Percentiles rank a stretch among this genome's conserved stretches.
These are phyloP conservation scores for Vireo griseus DNA, from an alignment of 2,797 vertebrate genomes.

Conservation along the genomic window DNA sequence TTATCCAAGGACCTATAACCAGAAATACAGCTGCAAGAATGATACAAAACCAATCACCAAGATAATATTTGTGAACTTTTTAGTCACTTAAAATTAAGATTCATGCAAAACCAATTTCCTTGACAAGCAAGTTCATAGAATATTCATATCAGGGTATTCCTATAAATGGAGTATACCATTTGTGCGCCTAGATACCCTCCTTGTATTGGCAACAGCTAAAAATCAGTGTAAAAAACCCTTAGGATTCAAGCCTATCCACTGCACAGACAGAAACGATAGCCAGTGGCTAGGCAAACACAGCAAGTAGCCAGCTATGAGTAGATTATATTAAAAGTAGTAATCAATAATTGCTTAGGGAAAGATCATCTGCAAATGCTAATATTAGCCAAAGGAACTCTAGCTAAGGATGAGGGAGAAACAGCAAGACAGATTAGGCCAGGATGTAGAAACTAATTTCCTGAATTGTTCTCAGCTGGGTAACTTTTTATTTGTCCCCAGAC, in stretches of 20 bases:
- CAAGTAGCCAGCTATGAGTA: neutral
- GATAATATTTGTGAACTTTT: slow-evolving; percentile 7
- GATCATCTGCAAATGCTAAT: neutral
- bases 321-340: neutral
- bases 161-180: neutral
- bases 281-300: neutral
- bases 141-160: neutral
- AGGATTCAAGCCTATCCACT: neutral
- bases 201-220: neutral
- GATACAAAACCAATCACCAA: neutral
- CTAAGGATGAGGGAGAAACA: neutral
- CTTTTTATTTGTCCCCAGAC: neutral
- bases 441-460: neutral
- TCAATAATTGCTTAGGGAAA: neutral
- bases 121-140: neutral
- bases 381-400: neutral
- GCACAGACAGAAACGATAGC: neutral
- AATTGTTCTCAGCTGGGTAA: neutral
- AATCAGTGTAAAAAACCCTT: neutral
- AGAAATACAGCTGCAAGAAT: slow-evolving; percentile 11
- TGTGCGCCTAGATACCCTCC: neutral
- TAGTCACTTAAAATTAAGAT: slow-evolving; percentile 35
- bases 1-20: slow-evolving; percentile 22
- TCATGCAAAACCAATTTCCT: slow-evolving; percentile 27
- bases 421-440: neutral